Base-by-base conservation (phyloP, 2,888 invertebrate species). In the Cheilosia impressa region DNA sequence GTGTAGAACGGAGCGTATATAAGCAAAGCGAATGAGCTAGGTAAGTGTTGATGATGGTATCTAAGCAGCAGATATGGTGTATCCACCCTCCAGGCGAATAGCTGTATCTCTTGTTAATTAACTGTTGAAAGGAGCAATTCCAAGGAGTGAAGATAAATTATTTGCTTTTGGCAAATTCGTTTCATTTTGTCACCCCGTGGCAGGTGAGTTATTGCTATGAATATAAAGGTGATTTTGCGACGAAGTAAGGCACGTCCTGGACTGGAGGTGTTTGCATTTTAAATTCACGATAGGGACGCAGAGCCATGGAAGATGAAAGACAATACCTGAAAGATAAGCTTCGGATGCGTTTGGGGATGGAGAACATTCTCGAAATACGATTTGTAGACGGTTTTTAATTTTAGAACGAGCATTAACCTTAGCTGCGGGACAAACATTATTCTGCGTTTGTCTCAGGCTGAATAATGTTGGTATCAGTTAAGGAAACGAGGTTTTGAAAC, bases 51-150 rank as follows among this genome's bases (percentile, higher is more conserved):
- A 69, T 77, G 72, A 72, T 66, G 77, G 71, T 55, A 63, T 55
- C 57, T 57, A 66, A 57, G 58, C 55, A 57, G 47, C 63, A 73
- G 55, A 60, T 63, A 73, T 45, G 24, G 34, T 58, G 60, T 71
- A 17, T 58, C 15, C 52, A 65, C 57, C 52, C 65, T 34, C 55
- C 52, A 50, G 31, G 68, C 45, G 68, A 58, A 57, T 52, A 27
- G 57, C 58, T 75, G 68, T 63, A 73, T 57, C 62, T 69, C 68
- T 65, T 65, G 83, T 84, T 84, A 84, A 84, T 84, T 84, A 84
- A 84, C 83, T 84, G 83, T 79, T 84, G 83, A 84, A 84, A 79
- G 83, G 83, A 84, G 65, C 83, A 55, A 73, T 79, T 84, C 53
- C 65, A 75, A 75, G 73, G 75, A 84, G 79, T 79, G 79, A 69